These are phyloP conservation scores for Cryptoblepharus egeriae DNA, from an alignment of 2,797 vertebrate species.

Conservation along the genomic window DNA sequence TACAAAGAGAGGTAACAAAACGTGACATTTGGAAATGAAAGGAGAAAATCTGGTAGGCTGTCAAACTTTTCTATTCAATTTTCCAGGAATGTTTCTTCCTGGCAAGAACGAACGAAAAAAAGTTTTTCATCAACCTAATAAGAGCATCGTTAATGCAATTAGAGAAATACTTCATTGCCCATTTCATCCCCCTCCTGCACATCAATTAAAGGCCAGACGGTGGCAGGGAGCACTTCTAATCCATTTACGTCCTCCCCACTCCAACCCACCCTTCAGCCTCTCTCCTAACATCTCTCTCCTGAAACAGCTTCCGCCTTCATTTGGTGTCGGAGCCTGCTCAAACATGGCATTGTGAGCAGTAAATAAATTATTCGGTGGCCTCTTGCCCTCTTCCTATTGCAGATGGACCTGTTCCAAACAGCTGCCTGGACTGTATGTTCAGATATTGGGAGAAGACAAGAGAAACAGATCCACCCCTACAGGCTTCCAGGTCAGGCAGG, in stretches of 20 bases:
- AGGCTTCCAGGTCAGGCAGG: conserved; percentile 64
- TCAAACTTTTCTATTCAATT: background rate
- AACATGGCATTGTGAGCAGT: conserved; percentile 83
- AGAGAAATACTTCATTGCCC: conserved; percentile 65
- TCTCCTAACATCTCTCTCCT: conserved; percentile 36
- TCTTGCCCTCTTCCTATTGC: conserved; percentile 77
- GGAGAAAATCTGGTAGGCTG: background rate
- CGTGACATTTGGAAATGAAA: background rate
- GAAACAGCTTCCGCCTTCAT: conserved; percentile 66
- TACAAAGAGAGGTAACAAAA: background rate
- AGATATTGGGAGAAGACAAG: conserved; percentile 40
- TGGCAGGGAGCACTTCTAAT: conserved; percentile 67
- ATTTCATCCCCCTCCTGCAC: conserved; percentile 5
- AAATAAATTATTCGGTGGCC: conserved; percentile 86
- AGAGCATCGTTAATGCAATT: conserved; percentile 76
- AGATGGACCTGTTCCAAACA: conserved; percentile 78
- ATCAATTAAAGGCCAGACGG: conserved; percentile 67
- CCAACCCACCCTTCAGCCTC: conserved; percentile 10
- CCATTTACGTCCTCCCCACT: conserved; percentile 46
- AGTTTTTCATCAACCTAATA: conserved; percentile 75
- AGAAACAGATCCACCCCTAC: conserved; percentile 62
- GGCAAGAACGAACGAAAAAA: background rate
- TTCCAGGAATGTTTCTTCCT: background rate
- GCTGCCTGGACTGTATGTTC: conserved; percentile 76
- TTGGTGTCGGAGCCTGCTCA: conserved; percentile 80